phyloP scores from a whole-genome alignment of 2,113 vertebrate species.

The Brachyhypopomus occidentalis region DNA sequence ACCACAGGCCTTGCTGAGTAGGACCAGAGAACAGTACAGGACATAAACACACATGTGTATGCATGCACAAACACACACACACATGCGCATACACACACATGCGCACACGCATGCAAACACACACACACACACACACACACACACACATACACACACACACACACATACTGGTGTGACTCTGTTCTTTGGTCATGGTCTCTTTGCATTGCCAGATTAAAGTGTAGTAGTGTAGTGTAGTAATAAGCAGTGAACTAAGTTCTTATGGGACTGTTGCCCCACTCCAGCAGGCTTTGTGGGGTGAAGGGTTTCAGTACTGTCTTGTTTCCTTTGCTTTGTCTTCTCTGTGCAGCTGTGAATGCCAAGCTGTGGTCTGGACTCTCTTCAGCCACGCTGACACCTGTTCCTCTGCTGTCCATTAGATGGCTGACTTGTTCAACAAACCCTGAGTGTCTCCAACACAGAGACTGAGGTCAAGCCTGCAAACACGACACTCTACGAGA shows the following conservation, averaged over 20 bases:
- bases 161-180: not conserved
- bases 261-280: too few species aligned
- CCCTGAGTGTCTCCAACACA: constrained; percentile 39
- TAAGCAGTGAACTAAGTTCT: too few species aligned
- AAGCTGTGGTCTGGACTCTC: not conserved
- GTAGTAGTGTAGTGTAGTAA: too few species aligned
- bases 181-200: too few species aligned
- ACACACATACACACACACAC: not conserved
- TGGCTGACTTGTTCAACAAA: constrained; percentile 75
- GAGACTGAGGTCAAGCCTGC: constrained; percentile 59
- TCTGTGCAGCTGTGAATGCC: not conserved
- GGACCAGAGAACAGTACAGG: constrained; percentile 6
- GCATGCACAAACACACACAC: not conserved
- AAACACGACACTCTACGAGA: constrained; percentile 47
- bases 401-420: constrained; percentile 72
- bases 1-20: constrained; percentile 57
- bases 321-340: not conserved
- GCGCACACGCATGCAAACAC: not conserved
- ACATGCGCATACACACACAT: not conserved
- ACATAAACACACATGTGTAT: not conserved
- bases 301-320: too few species aligned
- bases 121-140: not conserved
- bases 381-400: constrained; percentile 18
- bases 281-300: too few species aligned
- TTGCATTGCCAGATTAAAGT: too few species aligned